Evolutionary conservation across 2,113 vertebrate species (phyloP).

Genomic region (Solea senegalensis): DNA sequence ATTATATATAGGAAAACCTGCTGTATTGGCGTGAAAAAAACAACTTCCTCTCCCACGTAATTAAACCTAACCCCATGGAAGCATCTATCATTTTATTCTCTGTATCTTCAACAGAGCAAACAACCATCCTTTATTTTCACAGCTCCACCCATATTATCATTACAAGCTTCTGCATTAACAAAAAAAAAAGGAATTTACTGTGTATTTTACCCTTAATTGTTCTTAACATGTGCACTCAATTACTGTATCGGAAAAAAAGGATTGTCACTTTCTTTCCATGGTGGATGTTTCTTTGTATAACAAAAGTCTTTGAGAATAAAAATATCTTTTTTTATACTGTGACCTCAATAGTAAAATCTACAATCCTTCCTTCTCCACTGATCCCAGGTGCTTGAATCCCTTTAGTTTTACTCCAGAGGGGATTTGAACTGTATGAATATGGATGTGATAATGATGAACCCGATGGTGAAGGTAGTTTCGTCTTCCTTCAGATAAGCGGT

Average conservation of each 20-base stretch:
- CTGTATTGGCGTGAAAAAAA: not conserved
- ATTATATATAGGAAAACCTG: not conserved
- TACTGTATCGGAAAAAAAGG: not conserved
- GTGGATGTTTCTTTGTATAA: conserved; percentile 34
- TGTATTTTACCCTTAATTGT: not conserved
- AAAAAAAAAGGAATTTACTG: not conserved
- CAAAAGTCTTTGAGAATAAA: conserved; percentile 31
- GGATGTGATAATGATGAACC: conserved; percentile 72
- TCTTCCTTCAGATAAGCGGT: conserved; percentile 74
- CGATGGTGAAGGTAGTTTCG: conserved; percentile 73
- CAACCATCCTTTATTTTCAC: not conserved
- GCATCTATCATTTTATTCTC: not conserved
- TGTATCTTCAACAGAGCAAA: not conserved
- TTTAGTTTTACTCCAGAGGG: conserved; percentile 70
- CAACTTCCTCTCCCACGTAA: not conserved
- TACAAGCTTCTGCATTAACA: not conserved
- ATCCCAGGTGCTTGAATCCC: conserved; percentile 72
- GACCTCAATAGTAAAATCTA: conserved; percentile 72
- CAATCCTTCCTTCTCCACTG: conserved; percentile 48
- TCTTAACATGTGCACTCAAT: conserved; percentile 27
- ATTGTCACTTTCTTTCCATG: conserved; percentile 23
- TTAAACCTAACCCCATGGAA: not conserved
- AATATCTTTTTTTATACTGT: conserved; percentile 46
- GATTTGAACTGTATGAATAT: conserved; percentile 77
- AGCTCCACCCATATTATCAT: not conserved